These are phyloP conservation scores for Microctonus brassicae DNA, from an alignment of 2,888 invertebrate species.

Conservation along the genomic window DNA sequence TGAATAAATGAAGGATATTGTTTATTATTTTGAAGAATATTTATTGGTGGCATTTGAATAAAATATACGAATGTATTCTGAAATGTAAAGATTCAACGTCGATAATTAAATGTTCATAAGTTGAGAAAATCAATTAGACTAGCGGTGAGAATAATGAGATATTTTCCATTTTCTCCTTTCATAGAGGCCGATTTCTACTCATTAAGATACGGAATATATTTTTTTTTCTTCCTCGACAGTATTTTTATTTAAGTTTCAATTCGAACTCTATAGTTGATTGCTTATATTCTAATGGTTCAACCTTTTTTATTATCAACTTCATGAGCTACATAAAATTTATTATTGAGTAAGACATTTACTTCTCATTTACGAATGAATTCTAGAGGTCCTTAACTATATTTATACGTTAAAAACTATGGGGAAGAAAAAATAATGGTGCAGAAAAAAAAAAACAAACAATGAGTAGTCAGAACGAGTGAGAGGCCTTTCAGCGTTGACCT, in stretches of 20 bases:
- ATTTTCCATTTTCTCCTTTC: constrained; percentile 6
- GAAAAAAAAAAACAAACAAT: constrained; percentile 1
- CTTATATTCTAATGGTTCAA: background rate
- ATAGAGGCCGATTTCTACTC: background rate
- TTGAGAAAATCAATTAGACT: constrained; percentile 32
- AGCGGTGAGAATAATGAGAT: constrained; percentile 17
- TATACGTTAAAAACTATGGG: background rate
- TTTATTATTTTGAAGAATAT: too few species aligned
- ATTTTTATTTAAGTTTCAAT: constrained; percentile 6
- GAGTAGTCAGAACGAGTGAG: background rate
- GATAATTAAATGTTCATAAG: constrained; percentile 32
- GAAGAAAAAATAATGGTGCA: background rate
- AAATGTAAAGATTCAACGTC: constrained; percentile 27
- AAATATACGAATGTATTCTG: too few species aligned
- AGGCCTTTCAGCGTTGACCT: background rate
- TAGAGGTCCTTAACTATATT: background rate
- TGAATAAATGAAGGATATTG: too few species aligned
- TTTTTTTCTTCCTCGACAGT: background rate
- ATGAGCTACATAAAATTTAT: too few species aligned
- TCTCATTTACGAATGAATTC: background rate
- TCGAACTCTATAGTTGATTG: background rate
- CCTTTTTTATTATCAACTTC: background rate
- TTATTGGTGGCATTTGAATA: too few species aligned
- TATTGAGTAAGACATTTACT: background rate
- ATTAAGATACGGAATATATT: background rate